Conservation (phyloP, 1,140 invertebrate species). For the Drosophila ambigua region DNA sequence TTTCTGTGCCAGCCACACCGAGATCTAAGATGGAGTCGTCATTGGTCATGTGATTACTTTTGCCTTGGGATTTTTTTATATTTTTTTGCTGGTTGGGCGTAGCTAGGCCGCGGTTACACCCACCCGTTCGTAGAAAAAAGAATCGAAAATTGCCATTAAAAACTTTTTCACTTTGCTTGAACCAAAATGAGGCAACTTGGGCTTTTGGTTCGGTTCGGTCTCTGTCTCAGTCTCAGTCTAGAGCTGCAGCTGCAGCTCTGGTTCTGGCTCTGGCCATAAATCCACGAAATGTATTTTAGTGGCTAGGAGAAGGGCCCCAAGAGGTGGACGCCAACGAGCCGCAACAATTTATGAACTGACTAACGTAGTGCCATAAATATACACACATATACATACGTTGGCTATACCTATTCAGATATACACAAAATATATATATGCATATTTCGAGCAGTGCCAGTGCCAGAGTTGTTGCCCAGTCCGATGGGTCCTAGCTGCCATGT, state of each 20-base stretch:
- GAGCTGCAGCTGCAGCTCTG: no score
- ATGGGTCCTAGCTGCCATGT: constrained; percentile 62
- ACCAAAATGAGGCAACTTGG: constrained; percentile 40
- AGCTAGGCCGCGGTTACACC: constrained; percentile 19
- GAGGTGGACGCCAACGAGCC: constrained; percentile 46
- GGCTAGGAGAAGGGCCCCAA: constrained; percentile 10
- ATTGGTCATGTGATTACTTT: no score
- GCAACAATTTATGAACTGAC: constrained; percentile 80
- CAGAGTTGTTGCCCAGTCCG: constrained; percentile 75
- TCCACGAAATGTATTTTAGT: constrained; percentile 53
- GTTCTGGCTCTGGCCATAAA: constrained; percentile 36
- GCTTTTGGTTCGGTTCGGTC: neutral
- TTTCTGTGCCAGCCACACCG: no score
- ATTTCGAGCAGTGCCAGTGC: constrained; percentile 14
- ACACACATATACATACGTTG: neutral
- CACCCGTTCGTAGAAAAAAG: constrained; percentile 4
- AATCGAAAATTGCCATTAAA: constrained; percentile 58
- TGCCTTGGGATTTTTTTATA: no score
- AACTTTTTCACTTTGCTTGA: constrained; percentile 58
- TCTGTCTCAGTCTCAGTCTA: no score
- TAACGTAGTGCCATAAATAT: constrained; percentile 53
- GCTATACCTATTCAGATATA: constrained; percentile 23
- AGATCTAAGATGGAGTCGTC: no score
- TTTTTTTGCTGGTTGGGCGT: constrained; percentile 17
- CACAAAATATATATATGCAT: constrained; percentile 32